Evolutionary conservation across 2,113 vertebrate species (phyloP), one percentile per base, ranked within the genome.

Genomic region (Polyodon spathula): DNA sequence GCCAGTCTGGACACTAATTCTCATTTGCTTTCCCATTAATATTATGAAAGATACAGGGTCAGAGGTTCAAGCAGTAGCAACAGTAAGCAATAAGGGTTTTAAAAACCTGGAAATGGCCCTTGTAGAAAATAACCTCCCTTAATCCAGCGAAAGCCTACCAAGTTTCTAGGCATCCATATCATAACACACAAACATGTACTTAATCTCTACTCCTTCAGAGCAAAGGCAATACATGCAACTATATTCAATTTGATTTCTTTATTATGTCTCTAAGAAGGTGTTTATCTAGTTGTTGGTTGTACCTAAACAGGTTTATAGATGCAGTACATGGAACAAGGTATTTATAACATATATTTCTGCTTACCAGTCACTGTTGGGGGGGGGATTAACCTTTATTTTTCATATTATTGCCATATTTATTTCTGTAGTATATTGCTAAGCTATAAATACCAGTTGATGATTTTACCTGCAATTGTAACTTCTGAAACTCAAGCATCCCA

Each of bases 21-120:
- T 68, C 68, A 77, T 78, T 73, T 71, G 62, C 68, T 63, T 82
- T 74, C 71, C 66, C 68, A 76, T 73, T 76, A 79, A 81, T 82
- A 72, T 66, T 71, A 57, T 64, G 75, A 73, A 71, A 80, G 74
- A 78, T 78, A 77, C 61, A n/a, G 64, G 77, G 71, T 78, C 73
- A 73, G 61, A 69, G 78, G 69, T 66, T 67, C 67, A 64, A 38
- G 68, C 71, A 65, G 50, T 63, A 71, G 71, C 73, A 67, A 64
- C 58, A 60, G 78, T 78, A 76, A 80, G 80, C 79, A 77, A 74
- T 80, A 57, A 68, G 66, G 60, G 58, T 61, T 66, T 70, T 76
- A 68, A 63, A 62, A 66, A 66, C 44, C 65, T 61, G 56, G 54
- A 69, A 67, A 66, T 63, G 51, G 61, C 51, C 63, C 61, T 72